Evolutionary conservation across 2,797 vertebrate species (phyloP).

Genomic region (Sarcophilus harrisii): DNA sequence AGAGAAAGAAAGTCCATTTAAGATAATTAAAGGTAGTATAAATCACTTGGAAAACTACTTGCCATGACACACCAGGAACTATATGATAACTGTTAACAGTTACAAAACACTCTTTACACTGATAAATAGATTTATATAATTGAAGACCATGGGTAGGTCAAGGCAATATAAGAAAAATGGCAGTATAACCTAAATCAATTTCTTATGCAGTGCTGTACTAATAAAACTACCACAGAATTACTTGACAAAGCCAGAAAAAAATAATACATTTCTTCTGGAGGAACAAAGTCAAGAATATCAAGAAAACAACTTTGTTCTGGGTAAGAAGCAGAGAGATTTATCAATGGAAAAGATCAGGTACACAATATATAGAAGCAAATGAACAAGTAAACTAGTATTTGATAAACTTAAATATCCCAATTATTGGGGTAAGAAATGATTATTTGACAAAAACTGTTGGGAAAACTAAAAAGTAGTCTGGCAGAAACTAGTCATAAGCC

Average conservation of each 20-base stretch:
- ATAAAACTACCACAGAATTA: too few species aligned
- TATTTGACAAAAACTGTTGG: background rate
- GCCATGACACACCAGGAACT: background rate
- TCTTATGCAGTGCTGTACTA: background rate
- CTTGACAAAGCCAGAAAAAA: background rate
- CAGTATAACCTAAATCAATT: background rate
- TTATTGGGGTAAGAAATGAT: background rate
- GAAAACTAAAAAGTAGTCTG: background rate
- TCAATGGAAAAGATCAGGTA: background rate
- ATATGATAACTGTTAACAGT: background rate
- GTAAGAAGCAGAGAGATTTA: background rate
- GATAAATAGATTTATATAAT: background rate
- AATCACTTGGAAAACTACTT: background rate
- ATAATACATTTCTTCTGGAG: background rate
- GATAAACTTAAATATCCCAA: background rate
- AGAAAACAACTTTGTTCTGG: background rate
- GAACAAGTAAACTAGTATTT: background rate
- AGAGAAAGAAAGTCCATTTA: background rate
- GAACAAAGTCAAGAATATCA: background rate
- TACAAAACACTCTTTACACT: background rate
- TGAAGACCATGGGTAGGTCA: background rate
- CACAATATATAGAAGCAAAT: background rate
- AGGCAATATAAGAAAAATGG: background rate
- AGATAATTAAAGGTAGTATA: background rate
- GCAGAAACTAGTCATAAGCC: background rate